Base-by-base conservation (phyloP, 2,888 invertebrate species). In the Harpalus rufipes region DNA sequence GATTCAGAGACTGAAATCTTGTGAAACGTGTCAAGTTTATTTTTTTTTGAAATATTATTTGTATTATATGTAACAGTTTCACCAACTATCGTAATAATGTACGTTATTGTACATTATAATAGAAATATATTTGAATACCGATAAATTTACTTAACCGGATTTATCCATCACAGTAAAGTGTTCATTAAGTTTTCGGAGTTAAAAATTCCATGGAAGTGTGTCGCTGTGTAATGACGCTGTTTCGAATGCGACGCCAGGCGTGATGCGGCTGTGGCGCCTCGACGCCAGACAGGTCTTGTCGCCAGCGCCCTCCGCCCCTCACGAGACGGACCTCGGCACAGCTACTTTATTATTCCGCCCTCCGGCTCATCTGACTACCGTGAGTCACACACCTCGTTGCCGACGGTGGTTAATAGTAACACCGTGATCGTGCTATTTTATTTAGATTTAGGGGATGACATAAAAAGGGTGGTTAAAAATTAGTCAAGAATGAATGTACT, bases 241-340 rank as follows among this genome's bases (percentile, higher is more conserved):
- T 74, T 74, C 74, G 51, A 74, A 74, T 74, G 74, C 44, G 74
- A 51, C 74, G 74, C 72, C 72, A 72, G 41, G 41, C 41, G 65
- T 65, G 32, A 65, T 10, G 65, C 25, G 63, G 39, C 65, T 6
- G 21, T n/a, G 41, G 44, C 51, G 56, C 44, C 74, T 10, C 44
- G 74, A 74, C 74, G 74, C 51, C 74, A 74, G 74, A 51, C 74
- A 7, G 51, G 74, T 25, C 14, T 72, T 41, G 74, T 16, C 74
- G 74, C 74, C 74, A 41, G 7, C 18, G 21, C n/a, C 74, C 44
- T 41, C 18, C 74, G 51, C 44, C 21, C 12, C 12, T 18, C 18
- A 18, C 63, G 63, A 25, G 25, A 25, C 63, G 25, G 25, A 10
- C 63, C 8, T 21, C 2, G 68, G 0, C 68, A 1, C 51, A 18